Base-by-base conservation (phyloP, 2,797 vertebrate species). In the Galaxias olidus region DNA sequence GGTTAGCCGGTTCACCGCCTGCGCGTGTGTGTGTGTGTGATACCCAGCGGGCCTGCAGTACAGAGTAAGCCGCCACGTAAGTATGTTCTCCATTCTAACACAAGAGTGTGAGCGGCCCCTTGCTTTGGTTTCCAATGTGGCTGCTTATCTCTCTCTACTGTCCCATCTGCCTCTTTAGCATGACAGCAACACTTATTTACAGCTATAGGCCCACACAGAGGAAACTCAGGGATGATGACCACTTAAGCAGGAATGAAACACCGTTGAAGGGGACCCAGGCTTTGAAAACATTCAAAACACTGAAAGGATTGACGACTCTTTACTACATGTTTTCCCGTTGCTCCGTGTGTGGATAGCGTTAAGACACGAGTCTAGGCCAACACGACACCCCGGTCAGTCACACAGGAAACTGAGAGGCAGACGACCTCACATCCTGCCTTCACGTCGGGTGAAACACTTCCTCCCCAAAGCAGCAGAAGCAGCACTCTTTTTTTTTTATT, bases 381-480 rank as follows among this genome's bases (percentile, higher is more conserved):
- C 72, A 57, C 59, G 68, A 83, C 81, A 65, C 68, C 19, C 67
- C 77, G 81, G 84, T 86, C 87, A 87, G 74, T 86, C 84, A 79
- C 85, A 89, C 88, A 87, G 88, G 89, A 92, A 91, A 78, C 78
- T 30, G 63, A 84, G 59, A 81, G 76, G 73, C 83, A 88, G 79
- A 86, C 79, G 48, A 88, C 83, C 86, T 89, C 78, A 80, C 88
- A 88, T 90, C 88, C 92, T 90, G 87, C 77, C 77, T 78, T 73
- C 77, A 82, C 77, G 83, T 68, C 78, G 76, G 66, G 84, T 84
- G 75, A 84, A 82, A 82, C 76, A 68, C 77, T 88, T 90, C 84
- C 83, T 81, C 70, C 80, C 77, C 3, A 52, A 51, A 68, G 82
- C 65, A 73, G 70, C 66, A 67, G 73, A 63, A 65, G 60, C 63